Conservation (phyloP, 2,113 vertebrate species). For the Seriola dumerili region DNA sequence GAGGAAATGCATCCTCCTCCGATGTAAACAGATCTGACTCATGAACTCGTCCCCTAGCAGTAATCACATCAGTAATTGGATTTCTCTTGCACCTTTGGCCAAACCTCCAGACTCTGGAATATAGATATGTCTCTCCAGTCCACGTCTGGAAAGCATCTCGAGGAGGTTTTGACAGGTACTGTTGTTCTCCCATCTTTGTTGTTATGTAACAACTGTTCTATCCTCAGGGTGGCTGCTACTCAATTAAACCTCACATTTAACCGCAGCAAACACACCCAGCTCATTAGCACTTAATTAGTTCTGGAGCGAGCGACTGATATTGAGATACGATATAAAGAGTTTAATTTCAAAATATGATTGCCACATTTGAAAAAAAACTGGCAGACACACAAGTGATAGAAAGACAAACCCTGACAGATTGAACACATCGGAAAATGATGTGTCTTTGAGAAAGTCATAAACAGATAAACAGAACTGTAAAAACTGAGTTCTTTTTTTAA, state of each 20-base stretch:
- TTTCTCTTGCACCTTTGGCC: constrained; percentile 69
- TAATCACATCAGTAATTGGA: constrained; percentile 69
- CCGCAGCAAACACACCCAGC: constrained; percentile 55
- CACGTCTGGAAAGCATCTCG: neutral
- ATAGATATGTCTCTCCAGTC: constrained; percentile 16
- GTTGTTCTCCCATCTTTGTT: constrained; percentile 30
- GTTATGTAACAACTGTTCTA: constrained; percentile 45
- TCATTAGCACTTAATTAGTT: constrained; percentile 76
- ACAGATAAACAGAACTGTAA: neutral
- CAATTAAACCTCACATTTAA: constrained; percentile 55
- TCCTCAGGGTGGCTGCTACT: constrained; percentile 44
- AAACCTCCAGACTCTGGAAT: constrained; percentile 37
- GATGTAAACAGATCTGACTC: constrained; percentile 72
- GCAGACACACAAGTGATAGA: neutral
- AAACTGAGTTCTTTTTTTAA: neutral
- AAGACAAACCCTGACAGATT: neutral
- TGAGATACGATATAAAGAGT: constrained; percentile 38
- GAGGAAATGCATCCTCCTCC: constrained; percentile 57
- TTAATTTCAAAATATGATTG: constrained; percentile 34
- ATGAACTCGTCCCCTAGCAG: constrained; percentile 58
- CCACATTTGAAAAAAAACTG: constrained; percentile 12
- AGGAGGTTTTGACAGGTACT: constrained; percentile 29
- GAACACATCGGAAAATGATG: neutral
- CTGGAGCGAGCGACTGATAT: constrained; percentile 38
- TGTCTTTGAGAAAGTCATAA: neutral